Evolutionary conservation across 1,140 invertebrate species (phyloP).

Genomic region (Habropoda laboriosa): DNA sequence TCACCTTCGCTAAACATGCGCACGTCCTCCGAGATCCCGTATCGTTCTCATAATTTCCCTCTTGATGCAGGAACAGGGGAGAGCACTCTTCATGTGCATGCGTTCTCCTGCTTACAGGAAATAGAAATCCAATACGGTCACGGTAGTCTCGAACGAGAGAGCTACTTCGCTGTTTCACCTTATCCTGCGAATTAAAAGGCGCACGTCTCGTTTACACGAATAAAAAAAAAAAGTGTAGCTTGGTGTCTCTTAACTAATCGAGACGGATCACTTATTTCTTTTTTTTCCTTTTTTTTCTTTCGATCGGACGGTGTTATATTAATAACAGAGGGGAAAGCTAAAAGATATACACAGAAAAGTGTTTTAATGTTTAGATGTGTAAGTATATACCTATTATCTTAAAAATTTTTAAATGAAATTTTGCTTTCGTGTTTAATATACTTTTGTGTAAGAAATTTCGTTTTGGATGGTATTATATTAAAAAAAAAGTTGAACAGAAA

Average conservation of each 20-base stretch:
- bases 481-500: too few relatives aligned
- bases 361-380: too few relatives aligned
- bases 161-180: constrained; percentile 5
- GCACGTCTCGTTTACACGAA: neutral
- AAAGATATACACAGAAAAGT: too few relatives aligned
- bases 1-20: constrained; percentile 8
- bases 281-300: too few relatives aligned
- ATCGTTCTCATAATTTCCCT: constrained; percentile 36
- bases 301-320: too few relatives aligned
- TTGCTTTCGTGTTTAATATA: too few relatives aligned
- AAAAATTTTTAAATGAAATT: too few relatives aligned
- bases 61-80: constrained; percentile 7
- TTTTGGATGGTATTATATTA: too few relatives aligned
- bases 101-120: constrained; percentile 23
- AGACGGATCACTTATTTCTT: neutral
- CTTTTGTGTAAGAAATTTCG: too few relatives aligned
- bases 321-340: too few relatives aligned
- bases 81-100: constrained; percentile 27
- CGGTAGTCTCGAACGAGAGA: constrained; percentile 24
- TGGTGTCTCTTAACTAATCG: neutral
- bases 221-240: neutral
- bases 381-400: too few relatives aligned
- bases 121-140: constrained; percentile 46
- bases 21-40: constrained; percentile 6
- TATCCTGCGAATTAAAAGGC: constrained; percentile 29